Conservation (phyloP, 2,113 vertebrate genomes). For the Engraulis encrasicolus region DNA sequence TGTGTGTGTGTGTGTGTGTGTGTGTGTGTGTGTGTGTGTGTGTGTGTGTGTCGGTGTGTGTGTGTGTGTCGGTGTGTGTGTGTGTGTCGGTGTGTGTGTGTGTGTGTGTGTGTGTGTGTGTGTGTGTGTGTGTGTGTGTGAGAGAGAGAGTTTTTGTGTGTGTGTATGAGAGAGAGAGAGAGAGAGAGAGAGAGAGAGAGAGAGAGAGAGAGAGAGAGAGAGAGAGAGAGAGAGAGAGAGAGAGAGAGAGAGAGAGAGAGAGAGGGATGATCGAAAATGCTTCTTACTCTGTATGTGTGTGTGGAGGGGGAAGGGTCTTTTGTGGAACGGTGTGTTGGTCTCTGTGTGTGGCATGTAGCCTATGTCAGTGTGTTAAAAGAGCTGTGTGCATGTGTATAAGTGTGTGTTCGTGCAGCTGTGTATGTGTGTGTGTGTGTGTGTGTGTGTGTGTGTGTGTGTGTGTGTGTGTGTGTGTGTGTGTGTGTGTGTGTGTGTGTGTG, state of each 20-base stretch:
- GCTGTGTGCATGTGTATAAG: not conserved
- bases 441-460: not conserved
- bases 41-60: constrained; percentile 1
- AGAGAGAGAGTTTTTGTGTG: not conserved
- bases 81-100: not conserved
- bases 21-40: not conserved
- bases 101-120: not conserved
- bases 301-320: no score
- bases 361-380: no score
- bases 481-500: not conserved
- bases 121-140: not conserved
- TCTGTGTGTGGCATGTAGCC: no score
- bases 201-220: no score
- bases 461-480: no score
- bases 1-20: not conserved
- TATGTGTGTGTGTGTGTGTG: not conserved
- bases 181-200: no score
- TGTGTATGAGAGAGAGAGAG: no score
- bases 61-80: not conserved
- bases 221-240: no score
- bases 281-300: no score
- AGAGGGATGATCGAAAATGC: no score
- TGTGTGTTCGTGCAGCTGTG: not conserved
- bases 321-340: no score
- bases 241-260: no score